Conservation (phyloP, 1,140 invertebrate species). For the Samia ricini region DNA sequence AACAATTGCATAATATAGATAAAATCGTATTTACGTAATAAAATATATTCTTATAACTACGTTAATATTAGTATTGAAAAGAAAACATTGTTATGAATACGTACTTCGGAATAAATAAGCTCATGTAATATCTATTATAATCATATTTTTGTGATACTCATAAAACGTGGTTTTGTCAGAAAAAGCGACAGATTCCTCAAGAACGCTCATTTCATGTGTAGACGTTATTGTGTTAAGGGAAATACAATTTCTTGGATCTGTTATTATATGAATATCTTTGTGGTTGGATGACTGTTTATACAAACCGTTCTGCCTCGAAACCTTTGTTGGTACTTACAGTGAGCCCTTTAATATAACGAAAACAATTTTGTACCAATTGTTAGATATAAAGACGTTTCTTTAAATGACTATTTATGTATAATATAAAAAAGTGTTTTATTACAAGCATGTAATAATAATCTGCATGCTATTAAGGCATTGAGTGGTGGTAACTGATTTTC, state of each 20-base stretch:
- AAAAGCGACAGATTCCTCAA: neutral
- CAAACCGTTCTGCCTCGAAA: neutral
- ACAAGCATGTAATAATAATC: no score
- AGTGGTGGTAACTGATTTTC: no score
- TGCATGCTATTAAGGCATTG: no score
- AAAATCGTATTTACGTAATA: neutral
- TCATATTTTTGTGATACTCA: neutral
- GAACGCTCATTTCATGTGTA: neutral
- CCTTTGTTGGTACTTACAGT: neutral
- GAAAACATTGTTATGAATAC: no score
- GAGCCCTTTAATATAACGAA: neutral
- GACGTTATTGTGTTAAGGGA: neutral
- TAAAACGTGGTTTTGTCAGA: neutral
- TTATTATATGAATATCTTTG: neutral
- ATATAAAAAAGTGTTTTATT: no score
- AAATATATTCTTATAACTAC: neutral
- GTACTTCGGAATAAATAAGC: no score
- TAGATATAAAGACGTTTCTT: neutral
- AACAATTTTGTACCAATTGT: neutral
- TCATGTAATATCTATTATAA: neutral
- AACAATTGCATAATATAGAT: neutral
- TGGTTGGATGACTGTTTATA: neutral
- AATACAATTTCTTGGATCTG: neutral
- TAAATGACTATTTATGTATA: neutral
- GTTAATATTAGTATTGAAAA: neutral